phyloP scores from a whole-genome alignment of 2,797 vertebrate species.

The Chloroceryle inda region DNA sequence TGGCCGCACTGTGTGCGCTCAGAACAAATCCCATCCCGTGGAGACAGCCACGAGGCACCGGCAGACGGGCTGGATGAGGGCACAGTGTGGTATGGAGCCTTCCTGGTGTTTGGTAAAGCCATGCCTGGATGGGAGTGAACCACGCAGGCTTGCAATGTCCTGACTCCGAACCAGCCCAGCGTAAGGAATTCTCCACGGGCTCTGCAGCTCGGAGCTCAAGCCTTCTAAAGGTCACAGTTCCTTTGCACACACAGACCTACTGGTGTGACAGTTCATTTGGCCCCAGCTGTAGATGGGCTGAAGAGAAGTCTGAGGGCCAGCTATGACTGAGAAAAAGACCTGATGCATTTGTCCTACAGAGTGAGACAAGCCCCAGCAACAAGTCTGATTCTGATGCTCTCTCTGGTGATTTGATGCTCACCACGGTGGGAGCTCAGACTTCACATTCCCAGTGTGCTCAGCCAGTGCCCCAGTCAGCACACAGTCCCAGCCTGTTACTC shows the following conservation, averaged over 20 bases:
- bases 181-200: not conserved
- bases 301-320: not conserved
- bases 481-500: not conserved
- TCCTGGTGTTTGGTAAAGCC: not conserved
- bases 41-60: not conserved
- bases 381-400: not conserved
- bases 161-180: not conserved
- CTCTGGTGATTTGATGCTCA: not conserved
- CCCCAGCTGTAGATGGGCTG: not conserved
- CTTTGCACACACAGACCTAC: not conserved
- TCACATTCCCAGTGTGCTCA: not conserved
- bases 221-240: not conserved
- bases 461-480: rapidly evolving
- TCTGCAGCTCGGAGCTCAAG: not conserved
- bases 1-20: rapidly evolving
- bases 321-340: not conserved
- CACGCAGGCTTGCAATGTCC: not conserved
- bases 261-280: not conserved
- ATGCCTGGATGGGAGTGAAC: not conserved
- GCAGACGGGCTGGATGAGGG: not conserved
- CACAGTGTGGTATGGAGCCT: not conserved
- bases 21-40: not conserved
- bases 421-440: not conserved
- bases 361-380: not conserved
- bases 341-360: not conserved